These are phyloP conservation scores for Tuberolachnus salignus DNA, from an alignment of 2,888 invertebrate genomes.

Conservation along the genomic window DNA sequence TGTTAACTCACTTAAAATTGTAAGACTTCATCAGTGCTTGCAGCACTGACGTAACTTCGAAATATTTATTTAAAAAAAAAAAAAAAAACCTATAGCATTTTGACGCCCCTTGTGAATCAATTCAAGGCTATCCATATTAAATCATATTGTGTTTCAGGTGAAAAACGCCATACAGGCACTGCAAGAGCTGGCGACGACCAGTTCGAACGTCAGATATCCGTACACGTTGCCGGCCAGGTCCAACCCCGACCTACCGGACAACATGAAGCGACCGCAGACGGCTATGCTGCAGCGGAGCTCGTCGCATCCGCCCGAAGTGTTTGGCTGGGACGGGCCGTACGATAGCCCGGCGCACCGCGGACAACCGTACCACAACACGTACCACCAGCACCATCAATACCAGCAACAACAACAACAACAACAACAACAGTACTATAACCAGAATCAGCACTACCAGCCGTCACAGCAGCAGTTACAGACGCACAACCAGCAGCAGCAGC, in stretches of 20 bases:
- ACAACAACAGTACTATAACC: neutral
- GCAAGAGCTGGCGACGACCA: conserved; percentile 78
- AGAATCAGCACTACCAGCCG: neutral
- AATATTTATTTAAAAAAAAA: no score
- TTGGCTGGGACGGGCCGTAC: conserved; percentile 70
- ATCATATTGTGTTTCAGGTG: conserved; percentile 69
- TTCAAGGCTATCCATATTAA: no score
- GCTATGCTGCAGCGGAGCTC: conserved; percentile 74
- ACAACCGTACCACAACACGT: conserved; percentile 32
- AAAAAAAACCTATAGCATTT: no score
- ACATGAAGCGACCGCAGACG: conserved; percentile 59
- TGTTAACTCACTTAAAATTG: no score
- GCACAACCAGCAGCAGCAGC: neutral
- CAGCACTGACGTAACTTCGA: no score
- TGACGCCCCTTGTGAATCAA: no score
- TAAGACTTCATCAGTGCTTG: no score
- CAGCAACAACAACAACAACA: neutral
- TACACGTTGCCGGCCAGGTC: conserved; percentile 71
- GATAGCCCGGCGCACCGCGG: conserved; percentile 27
- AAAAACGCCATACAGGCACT: conserved; percentile 82
- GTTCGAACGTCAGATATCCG: conserved; percentile 65
- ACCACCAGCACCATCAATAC: conserved; percentile 1
- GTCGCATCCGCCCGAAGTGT: conserved; percentile 84
- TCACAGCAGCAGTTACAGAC: neutral
- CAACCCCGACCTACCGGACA: conserved; percentile 74